A percentile compares a stretch with the other conserved stretches of the same genome.
phyloP scores from a whole-genome alignment of 2,113 vertebrate species.

The Cyprinodon variegatus region DNA sequence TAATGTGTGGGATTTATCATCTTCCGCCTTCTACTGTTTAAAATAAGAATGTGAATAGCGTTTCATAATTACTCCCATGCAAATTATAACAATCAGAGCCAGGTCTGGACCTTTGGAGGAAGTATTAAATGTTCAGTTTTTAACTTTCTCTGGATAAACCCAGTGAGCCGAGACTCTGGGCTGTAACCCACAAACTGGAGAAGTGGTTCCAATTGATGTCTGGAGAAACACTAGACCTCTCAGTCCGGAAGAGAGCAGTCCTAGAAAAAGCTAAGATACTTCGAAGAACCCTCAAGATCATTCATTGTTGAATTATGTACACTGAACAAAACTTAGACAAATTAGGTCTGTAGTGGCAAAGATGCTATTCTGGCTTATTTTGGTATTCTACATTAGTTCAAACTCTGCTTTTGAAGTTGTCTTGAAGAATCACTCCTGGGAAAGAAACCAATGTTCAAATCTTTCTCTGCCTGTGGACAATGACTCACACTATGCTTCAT shows the following conservation, averaged over 20 bases:
- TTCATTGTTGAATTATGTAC: no score
- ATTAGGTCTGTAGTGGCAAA: not conserved
- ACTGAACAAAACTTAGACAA: no score
- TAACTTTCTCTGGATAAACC: not conserved
- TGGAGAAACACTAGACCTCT: no score
- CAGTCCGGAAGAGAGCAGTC: no score
- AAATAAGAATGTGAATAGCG: constrained; percentile 28
- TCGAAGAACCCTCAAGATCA: no score
- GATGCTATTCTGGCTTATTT: not conserved
- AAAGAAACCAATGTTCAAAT: not conserved
- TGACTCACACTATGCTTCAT: not conserved
- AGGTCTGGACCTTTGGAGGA: not conserved
- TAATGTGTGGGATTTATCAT: constrained; percentile 24
- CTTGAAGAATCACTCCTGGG: not conserved
- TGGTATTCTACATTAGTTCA: not conserved
- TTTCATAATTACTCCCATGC: constrained; percentile 32
- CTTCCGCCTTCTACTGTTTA: constrained; percentile 15
- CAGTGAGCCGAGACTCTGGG: not conserved
- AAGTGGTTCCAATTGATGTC: no score
- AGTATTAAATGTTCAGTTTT: constrained; percentile 19
- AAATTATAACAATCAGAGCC: constrained; percentile 10
- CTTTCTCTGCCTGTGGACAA: not conserved
- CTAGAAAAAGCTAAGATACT: no score
- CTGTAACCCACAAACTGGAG: no score
- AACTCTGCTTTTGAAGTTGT: no score